Evolutionary conservation across 2,888 invertebrate species (phyloP).

Genomic region (Epinotia brunnichana): DNA sequence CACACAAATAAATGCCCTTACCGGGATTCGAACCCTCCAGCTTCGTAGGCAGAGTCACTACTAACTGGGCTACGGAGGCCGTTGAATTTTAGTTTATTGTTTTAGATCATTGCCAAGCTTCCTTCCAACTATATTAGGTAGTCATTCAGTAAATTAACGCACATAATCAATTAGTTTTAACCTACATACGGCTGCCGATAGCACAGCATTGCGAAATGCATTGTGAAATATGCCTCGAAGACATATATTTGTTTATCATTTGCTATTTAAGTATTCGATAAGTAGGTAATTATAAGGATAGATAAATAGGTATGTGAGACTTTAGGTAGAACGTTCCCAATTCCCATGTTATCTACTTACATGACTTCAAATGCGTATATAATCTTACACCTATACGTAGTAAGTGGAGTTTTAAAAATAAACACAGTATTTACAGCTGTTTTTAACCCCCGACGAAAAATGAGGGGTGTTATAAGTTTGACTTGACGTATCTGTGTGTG

Average conservation of each 20-base stretch:
- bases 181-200: conserved; percentile 36
- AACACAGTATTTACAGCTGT: neutral
- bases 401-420: conserved; percentile 5
- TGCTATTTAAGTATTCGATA: conserved; percentile 28
- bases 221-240: conserved; percentile 34
- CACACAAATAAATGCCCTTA: too few species aligned
- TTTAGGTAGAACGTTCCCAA: neutral
- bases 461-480: too few species aligned
- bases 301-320: too few species aligned
- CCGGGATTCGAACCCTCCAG: too few species aligned
- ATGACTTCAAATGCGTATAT: neutral
- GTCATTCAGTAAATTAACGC: neutral
- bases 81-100: neutral
- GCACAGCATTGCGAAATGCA: conserved; percentile 33
- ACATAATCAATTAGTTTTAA: conserved; percentile 35
- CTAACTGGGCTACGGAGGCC: too few species aligned
- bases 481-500: too few species aligned
- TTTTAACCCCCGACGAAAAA: too few species aligned
- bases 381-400: neutral
- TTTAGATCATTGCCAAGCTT: neutral
- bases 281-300: neutral
- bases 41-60: too few species aligned
- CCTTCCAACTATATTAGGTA: neutral
- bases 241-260: conserved; percentile 25
- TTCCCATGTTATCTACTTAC: neutral